Conservation (phyloP, 2,888 invertebrate species). For the Latrodectus hesperus region DNA sequence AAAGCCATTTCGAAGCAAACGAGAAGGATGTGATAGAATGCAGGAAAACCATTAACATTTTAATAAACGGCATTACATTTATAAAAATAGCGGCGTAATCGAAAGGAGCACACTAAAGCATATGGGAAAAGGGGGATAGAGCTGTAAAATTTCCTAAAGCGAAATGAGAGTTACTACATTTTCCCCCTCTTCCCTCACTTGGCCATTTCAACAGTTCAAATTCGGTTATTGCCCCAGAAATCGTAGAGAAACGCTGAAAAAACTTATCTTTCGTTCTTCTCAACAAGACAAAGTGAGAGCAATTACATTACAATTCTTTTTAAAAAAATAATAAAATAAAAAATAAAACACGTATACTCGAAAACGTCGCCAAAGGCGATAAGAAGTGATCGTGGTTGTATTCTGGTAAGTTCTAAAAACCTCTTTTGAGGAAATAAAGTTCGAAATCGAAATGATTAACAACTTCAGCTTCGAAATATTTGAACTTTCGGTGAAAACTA, state of each 20-base stretch:
- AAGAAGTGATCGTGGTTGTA: background rate
- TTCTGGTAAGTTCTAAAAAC: background rate
- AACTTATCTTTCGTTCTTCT: slow-evolving; percentile 17
- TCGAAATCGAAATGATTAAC: background rate
- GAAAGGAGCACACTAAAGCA: slow-evolving; percentile 23
- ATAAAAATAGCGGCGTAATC: slow-evolving; percentile 41
- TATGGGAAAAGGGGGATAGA: slow-evolving; percentile 6
- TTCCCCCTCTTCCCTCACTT: background rate
- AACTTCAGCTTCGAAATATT: background rate
- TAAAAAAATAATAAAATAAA: slow-evolving; percentile 21
- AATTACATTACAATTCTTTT: background rate
- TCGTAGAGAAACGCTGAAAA: slow-evolving; percentile 29
- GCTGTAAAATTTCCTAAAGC: slow-evolving; percentile 56
- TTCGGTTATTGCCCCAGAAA: slow-evolving; percentile 68
- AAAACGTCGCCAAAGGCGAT: background rate
- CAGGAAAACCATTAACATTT: slow-evolving; percentile 10
- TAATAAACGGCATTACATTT: slow-evolving; percentile 41
- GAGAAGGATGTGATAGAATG: background rate
- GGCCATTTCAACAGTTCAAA: slow-evolving; percentile 45
- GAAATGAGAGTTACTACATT: slow-evolving; percentile 8
- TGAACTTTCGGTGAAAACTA: no score
- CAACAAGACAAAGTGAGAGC: slow-evolving; percentile 10
- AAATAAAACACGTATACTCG: background rate
- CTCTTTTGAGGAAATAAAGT: slow-evolving; percentile 8
- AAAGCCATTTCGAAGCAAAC: background rate